These are phyloP conservation scores for Lathamus discolor DNA, from an alignment of 2,113 vertebrate genomes.

Conservation along the genomic window DNA sequence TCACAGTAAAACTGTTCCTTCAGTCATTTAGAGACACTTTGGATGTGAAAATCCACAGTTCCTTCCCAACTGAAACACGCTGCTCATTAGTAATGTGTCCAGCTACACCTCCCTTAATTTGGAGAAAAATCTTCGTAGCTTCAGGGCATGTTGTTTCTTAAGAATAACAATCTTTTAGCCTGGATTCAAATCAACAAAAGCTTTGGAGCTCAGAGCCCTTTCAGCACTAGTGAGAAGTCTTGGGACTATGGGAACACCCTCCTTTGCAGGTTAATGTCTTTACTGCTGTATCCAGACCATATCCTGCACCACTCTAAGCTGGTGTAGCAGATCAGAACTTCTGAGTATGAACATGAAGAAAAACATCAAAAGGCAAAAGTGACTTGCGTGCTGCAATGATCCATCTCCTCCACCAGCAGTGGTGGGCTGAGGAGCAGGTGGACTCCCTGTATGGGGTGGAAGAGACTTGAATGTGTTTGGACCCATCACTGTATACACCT, in stretches of 20 bases:
- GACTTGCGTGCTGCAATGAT: fast-evolving
- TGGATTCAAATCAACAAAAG: constrained; percentile 35
- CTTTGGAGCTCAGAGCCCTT: neutral
- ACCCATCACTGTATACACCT: neutral
- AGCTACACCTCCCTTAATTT: neutral
- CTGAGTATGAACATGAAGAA: neutral
- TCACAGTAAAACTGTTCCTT: neutral
- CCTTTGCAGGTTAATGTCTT: neutral
- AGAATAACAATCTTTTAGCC: neutral
- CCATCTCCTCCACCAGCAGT: neutral
- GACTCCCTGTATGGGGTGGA: neutral
- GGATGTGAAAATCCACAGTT: neutral
- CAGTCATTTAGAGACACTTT: neutral
- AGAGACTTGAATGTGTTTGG: neutral
- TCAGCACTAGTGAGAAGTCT: neutral
- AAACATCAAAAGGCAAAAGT: neutral
- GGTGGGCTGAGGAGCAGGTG: neutral
- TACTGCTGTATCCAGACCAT: neutral
- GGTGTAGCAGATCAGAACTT: neutral
- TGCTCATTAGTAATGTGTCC: neutral
- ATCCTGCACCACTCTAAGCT: neutral
- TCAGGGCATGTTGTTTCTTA: neutral
- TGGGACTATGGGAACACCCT: neutral
- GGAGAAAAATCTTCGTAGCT: neutral
- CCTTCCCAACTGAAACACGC: neutral